Percentiles rank a stretch among this genome's conserved stretches.
Conservation (phyloP, 1,140 invertebrate genomes). For the Acromyrmex heyeri region DNA sequence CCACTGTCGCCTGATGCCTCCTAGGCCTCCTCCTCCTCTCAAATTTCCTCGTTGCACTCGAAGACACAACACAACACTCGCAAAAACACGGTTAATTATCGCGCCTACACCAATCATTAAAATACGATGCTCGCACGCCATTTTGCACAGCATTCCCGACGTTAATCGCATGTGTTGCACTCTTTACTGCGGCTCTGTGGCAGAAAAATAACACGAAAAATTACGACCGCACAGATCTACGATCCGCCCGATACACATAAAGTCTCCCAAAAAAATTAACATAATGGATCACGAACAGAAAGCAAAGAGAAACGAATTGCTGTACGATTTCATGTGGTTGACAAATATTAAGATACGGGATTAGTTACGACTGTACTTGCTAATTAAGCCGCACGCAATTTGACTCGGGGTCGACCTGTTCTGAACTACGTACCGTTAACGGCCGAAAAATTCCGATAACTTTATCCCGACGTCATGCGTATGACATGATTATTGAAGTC, state of each 20-base stretch:
- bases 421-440: neutral
- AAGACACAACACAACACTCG: neutral
- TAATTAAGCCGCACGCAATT: constrained; percentile 18
- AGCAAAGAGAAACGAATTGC: neutral
- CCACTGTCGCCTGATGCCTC: neutral
- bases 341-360: constrained; percentile 10
- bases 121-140: neutral
- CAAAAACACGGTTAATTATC: constrained; percentile 1
- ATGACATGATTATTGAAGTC: constrained; percentile 9
- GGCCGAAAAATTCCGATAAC: neutral
- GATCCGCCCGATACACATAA: neutral
- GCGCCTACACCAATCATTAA: constrained; percentile 8
- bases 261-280: constrained; percentile 1
- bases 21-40: constrained; percentile 8
- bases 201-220: constrained; percentile 21
- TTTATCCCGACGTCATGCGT: neutral
- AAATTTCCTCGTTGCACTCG: neutral
- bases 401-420: neutral
- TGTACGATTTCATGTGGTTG: neutral
- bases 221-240: constrained; percentile 9
- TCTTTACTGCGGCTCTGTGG: neutral
- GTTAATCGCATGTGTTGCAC: constrained; percentile 8
- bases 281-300: neutral
- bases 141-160: neutral
- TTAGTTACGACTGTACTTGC: constrained; percentile 14